phyloP scores from a whole-genome alignment of 2,113 vertebrate species.

The Microtus oregoni region DNA sequence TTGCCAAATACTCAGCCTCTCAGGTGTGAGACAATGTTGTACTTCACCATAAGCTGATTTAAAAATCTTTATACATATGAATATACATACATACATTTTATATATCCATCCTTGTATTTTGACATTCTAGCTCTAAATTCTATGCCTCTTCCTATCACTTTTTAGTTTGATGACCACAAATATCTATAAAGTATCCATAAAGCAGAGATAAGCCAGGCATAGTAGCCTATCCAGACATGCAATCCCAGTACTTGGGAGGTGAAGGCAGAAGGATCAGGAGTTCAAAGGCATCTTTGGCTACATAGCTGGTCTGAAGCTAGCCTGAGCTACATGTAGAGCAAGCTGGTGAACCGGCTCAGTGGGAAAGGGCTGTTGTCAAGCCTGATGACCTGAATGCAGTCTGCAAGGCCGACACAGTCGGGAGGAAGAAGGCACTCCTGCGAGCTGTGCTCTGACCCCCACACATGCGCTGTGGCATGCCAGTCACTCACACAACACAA shows the following conservation, averaged over 20 bases:
- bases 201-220: neutral
- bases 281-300: neutral
- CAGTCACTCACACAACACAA: neutral
- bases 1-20: neutral
- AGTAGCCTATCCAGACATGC: neutral
- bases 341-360: neutral
- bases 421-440: neutral
- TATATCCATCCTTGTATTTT: neutral
- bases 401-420: neutral
- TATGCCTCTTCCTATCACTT: neutral
- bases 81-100: neutral
- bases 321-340: neutral
- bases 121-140: neutral
- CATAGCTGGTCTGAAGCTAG: neutral
- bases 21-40: neutral
- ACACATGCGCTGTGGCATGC: neutral
- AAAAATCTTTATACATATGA: neutral
- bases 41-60: neutral
- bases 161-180: neutral
- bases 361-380: neutral
- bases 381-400: neutral
- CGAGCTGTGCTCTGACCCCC: neutral
- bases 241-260: neutral
- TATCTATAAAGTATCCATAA: neutral
- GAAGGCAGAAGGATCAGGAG: neutral